Evolutionary conservation across 2,797 vertebrate genomes (phyloP), one percentile per base, ranked within the genome.

Genomic region (Pachyuromys duprasi): DNA sequence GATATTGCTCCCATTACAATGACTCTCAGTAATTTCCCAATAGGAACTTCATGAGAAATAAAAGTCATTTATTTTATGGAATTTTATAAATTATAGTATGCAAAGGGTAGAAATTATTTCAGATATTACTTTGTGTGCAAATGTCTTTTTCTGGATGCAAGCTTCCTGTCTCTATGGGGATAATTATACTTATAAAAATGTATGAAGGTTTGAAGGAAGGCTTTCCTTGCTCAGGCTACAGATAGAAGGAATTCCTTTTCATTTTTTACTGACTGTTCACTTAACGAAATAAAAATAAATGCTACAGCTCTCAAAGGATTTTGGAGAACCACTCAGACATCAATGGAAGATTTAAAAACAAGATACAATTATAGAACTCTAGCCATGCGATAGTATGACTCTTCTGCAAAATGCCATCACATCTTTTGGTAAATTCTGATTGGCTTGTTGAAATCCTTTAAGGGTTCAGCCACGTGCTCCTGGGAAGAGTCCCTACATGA

Each of bases 11-110:
- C 94, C 45, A 8, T 74, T 70, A 80, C 62, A 78, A 18, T 80
- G 70, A 17, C 49, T 92, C n/a, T 6, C 28, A 39, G n/a, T 69
- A n/a, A 95, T 74, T 95, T 93, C 95, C 95, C 93, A 65, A 1
- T 65, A 78, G 94, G 86, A 94, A 94, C 90, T 95, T 95, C 93
- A 53, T 53, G 78, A 96, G 88, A 92, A 95, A 45, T 86, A 78
- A 92, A 94, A 96, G 90, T 84, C 84, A 95, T 94, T 94, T 97
- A 96, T 95, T 96, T 93, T 86, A 94, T 62, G 93, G 94, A 95
- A 94, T 90, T 96, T 96, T 96, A 83, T 93, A 89, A 95, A 81
- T 93, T 78, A 49, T 76, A 90, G 67, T 78, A 83, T 78, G 57
- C 83, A 83, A 91, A 96, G 70, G 81, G 92, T 96, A 91, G 87